These are phyloP conservation scores for Molossus molossus DNA, from an alignment of 2,797 vertebrate species.

Conservation along the genomic window DNA sequence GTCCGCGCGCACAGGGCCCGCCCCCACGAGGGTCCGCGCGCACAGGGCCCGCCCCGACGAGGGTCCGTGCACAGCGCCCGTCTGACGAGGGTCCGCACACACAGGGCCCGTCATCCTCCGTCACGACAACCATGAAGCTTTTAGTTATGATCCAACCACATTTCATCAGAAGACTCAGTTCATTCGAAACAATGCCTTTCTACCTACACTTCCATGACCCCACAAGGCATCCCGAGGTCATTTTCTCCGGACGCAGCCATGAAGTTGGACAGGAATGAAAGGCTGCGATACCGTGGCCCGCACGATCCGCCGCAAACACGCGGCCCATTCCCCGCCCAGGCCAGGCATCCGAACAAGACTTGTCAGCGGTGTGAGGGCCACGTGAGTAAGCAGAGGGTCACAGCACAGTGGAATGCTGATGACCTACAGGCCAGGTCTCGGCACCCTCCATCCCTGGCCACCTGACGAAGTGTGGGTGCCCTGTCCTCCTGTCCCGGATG, in stretches of 20 bases:
- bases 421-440: fast-evolving
- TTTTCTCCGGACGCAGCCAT: not conserved
- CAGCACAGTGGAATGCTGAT: fast-evolving
- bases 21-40: too few relatives aligned
- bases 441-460: fast-evolving
- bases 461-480: fast-evolving
- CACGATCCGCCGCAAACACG: fast-evolving
- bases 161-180: not conserved
- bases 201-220: not conserved
- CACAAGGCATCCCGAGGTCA: not conserved
- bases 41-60: too few relatives aligned
- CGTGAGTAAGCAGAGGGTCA: fast-evolving
- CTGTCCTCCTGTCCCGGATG: fast-evolving
- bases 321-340: fast-evolving
- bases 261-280: not conserved
- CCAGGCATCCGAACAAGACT: fast-evolving
- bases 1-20: too few relatives aligned
- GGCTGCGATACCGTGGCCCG: fast-evolving
- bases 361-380: fast-evolving
- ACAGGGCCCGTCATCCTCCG: not conserved
- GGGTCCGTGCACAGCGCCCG: too few relatives aligned
- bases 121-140: not conserved
- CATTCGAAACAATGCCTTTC: not conserved
- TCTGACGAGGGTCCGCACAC: too few relatives aligned
- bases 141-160: not conserved